Evolutionary conservation across 2,797 vertebrate genomes (phyloP).

Genomic region (Macroramphosus scolopax): DNA sequence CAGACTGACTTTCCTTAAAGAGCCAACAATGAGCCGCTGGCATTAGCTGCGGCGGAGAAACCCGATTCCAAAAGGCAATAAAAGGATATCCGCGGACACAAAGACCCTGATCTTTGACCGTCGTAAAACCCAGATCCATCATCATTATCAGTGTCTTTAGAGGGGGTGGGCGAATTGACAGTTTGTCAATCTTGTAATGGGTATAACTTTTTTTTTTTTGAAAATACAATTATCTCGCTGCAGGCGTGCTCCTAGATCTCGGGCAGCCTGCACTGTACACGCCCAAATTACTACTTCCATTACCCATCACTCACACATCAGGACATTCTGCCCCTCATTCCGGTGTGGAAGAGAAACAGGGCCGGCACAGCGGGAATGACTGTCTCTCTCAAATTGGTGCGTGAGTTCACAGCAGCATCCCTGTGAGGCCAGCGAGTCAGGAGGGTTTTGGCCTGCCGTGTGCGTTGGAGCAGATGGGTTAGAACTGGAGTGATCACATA

Average conservation of each 20-base stretch:
- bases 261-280: slow-evolving; percentile 39
- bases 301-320: slow-evolving; percentile 64
- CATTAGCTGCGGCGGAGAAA: slow-evolving; percentile 2
- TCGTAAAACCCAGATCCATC: slow-evolving; percentile 4
- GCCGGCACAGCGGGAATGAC: slow-evolving; percentile 52
- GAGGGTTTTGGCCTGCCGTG: slow-evolving; percentile 51
- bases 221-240: slow-evolving; percentile 19
- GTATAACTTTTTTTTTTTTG: neutral
- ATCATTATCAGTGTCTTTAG: slow-evolving; percentile 24
- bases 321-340: slow-evolving; percentile 62
- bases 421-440: slow-evolving; percentile 57
- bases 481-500: slow-evolving; percentile 59
- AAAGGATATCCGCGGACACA: slow-evolving; percentile 1
- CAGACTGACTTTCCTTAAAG: slow-evolving; percentile 46
- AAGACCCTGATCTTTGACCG: slow-evolving; percentile 20
- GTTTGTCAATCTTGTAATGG: too few species aligned
- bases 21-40: slow-evolving; percentile 28
- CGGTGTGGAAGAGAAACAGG: slow-evolving; percentile 58
- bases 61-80: slow-evolving; percentile 1
- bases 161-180: too few species aligned
- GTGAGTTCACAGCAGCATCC: slow-evolving; percentile 57
- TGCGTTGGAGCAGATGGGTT: slow-evolving; percentile 54
- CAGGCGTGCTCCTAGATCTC: slow-evolving; percentile 14
- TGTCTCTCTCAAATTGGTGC: slow-evolving; percentile 66
- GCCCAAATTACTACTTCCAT: slow-evolving; percentile 61